A percentile compares a stretch with the other conserved stretches of the same genome.
phyloP scores from a whole-genome alignment of 2,888 invertebrate species.

The Polyploca ridens region DNA sequence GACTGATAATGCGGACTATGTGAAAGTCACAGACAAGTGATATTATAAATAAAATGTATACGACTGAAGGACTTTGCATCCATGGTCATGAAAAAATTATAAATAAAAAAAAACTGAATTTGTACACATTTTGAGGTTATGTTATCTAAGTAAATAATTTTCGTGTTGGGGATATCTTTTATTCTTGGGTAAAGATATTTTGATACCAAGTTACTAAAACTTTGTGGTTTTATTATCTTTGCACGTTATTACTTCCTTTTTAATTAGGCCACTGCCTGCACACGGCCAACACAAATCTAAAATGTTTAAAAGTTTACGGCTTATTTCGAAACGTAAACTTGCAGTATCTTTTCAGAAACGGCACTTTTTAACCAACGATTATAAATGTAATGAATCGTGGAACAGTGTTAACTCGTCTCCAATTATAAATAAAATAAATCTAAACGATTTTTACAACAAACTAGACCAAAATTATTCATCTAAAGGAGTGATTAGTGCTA shows the following conservation, averaged over 20 bases:
- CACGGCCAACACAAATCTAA: conserved; percentile 12
- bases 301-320: conserved; percentile 51
- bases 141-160: too few species aligned
- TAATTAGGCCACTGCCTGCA: background rate
- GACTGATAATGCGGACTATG: too few species aligned
- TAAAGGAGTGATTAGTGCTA: conserved; percentile 87
- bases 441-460: conserved; percentile 88
- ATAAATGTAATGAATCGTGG: conserved; percentile 90
- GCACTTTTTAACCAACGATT: conserved; percentile 88
- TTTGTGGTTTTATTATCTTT: too few species aligned
- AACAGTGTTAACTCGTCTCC: conserved; percentile 85
- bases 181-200: too few species aligned
- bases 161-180: too few species aligned
- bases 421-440: conserved; percentile 85
- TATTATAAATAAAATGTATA: too few species aligned
- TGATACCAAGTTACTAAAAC: too few species aligned
- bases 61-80: too few species aligned
- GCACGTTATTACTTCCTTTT: background rate
- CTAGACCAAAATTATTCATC: conserved; percentile 87
- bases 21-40: too few species aligned
- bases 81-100: too few species aligned
- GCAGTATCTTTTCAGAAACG: conserved; percentile 48
- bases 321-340: conserved; percentile 35
- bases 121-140: too few species aligned
- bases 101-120: too few species aligned